Conservation (phyloP, 2,888 invertebrate species). For the Rhagonycha lutea region DNA sequence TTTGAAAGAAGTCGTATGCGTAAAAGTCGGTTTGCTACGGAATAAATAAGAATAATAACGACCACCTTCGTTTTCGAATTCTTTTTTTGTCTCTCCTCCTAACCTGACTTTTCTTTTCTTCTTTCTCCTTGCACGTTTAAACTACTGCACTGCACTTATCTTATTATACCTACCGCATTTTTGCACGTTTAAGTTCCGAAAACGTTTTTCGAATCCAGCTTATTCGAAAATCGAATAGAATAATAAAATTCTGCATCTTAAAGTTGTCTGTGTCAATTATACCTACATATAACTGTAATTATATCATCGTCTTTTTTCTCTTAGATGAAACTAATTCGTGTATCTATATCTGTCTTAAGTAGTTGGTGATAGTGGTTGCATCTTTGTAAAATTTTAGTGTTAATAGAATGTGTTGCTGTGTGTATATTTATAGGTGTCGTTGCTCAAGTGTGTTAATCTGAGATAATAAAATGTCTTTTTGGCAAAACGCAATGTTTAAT, state of each 20-base stretch:
- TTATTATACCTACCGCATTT: not conserved
- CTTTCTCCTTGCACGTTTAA: constrained; percentile 8
- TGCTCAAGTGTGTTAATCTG: constrained; percentile 46
- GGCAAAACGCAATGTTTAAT: constrained; percentile 55
- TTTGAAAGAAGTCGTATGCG: not conserved
- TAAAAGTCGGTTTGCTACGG: not conserved
- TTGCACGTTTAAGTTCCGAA: not conserved
- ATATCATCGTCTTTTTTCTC: constrained; percentile 42
- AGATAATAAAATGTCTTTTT: constrained; percentile 47
- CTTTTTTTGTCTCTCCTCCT: not conserved
- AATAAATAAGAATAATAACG: not conserved
- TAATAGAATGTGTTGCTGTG: constrained; percentile 50
- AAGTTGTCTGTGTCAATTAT: constrained; percentile 38
- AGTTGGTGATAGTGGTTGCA: constrained; percentile 43
- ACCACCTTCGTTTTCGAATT: not conserved
- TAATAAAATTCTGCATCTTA: constrained; percentile 15
- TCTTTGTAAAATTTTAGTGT: constrained; percentile 33
- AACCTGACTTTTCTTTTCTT: not conserved
- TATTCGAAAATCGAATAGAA: constrained; percentile 10
- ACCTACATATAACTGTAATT: constrained; percentile 32
- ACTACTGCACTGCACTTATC: constrained; percentile 14
- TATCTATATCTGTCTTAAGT: constrained; percentile 43
- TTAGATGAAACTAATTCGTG: constrained; percentile 35
- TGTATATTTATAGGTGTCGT: constrained; percentile 54
- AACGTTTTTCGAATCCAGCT: constrained; percentile 15